Percentiles rank a stretch among this genome's conserved stretches.
Evolutionary conservation across 2,113 vertebrate species (phyloP).

Genomic region (Amblyornis subalaris): DNA sequence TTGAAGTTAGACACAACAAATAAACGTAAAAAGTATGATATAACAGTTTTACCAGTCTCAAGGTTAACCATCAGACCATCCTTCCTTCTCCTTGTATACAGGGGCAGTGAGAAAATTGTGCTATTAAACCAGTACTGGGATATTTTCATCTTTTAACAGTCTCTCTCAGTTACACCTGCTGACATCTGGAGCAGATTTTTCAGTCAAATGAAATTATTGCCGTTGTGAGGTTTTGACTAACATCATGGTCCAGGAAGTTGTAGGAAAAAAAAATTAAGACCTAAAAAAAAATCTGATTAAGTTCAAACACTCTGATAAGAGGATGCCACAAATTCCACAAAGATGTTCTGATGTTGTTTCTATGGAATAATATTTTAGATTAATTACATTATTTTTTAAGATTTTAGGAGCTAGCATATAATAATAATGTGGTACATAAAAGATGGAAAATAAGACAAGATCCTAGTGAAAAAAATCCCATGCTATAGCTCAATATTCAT

Average conservation of each 20-base stretch:
- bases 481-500: background rate
- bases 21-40: background rate
- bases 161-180: background rate
- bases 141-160: background rate
- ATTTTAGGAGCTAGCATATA: rapidly evolving
- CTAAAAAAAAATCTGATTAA: background rate
- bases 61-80: background rate
- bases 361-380: background rate
- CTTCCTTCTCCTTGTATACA: background rate
- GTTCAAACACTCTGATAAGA: background rate
- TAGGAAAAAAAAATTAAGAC: no score
- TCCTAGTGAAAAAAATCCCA: background rate
- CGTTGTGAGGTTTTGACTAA: background rate
- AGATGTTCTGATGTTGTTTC: background rate
- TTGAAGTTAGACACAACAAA: background rate
- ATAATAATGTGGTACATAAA: background rate
- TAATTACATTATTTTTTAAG: background rate
- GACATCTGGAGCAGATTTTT: background rate
- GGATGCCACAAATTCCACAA: background rate
- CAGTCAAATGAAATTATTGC: background rate
- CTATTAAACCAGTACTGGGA: background rate
- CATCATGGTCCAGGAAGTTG: background rate
- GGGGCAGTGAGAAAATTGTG: background rate
- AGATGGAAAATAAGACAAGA: background rate
- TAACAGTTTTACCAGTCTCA: background rate